Conservation (phyloP, 1,140 invertebrate genomes). For the Teleopsis dalmanni region DNA sequence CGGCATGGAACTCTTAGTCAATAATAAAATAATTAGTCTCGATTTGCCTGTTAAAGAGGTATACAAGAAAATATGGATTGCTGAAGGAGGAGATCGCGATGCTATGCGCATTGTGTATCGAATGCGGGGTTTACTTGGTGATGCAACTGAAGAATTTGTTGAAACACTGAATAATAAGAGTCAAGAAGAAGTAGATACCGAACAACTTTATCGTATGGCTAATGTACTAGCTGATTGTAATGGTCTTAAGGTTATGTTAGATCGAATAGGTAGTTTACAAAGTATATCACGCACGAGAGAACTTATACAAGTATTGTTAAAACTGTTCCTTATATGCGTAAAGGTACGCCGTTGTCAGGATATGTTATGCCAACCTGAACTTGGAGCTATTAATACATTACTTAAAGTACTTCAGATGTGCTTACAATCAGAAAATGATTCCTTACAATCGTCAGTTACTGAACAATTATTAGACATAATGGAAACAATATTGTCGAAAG, state of each 20-base stretch:
- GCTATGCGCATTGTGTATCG: constrained; percentile 98
- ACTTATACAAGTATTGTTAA: constrained; percentile 74
- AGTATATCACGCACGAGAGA: constrained; percentile 68
- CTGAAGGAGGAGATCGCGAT: constrained; percentile 77
- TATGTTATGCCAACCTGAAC: constrained; percentile 59
- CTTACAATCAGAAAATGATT: constrained; percentile 53
- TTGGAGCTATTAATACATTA: constrained; percentile 61
- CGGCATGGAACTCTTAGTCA: constrained; percentile 97
- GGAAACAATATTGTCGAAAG: constrained; percentile 85
- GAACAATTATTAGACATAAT: constrained; percentile 85
- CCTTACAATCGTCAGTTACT: constrained; percentile 62
- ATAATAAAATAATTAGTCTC: constrained; percentile 96
- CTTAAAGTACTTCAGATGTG: constrained; percentile 62
- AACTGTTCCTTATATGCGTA: constrained; percentile 74
- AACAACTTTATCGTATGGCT: constrained; percentile 77
- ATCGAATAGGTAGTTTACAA: constrained; percentile 54
- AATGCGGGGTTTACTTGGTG: constrained; percentile 92
- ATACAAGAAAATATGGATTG: constrained; percentile 79
- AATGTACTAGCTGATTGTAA: constrained; percentile 71
- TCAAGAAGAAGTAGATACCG: constrained; percentile 86
- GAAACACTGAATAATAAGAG: constrained; percentile 83
- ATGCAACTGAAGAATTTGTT: constrained; percentile 97
- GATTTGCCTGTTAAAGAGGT: constrained; percentile 94
- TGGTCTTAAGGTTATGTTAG: constrained; percentile 75
- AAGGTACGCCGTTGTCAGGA: constrained; percentile 68